phyloP scores from a whole-genome alignment of 2,888 invertebrate species.

The Microplitis manilae region DNA sequence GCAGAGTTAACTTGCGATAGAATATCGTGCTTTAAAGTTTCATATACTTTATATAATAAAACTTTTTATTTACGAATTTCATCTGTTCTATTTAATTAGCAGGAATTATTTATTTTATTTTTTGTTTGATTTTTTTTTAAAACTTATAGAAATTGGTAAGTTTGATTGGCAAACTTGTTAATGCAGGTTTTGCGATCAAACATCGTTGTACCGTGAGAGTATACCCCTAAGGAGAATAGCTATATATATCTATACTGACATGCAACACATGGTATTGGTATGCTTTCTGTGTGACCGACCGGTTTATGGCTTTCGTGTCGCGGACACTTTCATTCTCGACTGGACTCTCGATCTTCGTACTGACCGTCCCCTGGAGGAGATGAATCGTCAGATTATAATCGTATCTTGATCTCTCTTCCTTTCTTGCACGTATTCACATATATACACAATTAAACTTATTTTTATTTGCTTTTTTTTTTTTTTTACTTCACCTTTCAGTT shows the following conservation, averaged over 20 bases:
- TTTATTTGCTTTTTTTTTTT: neutral
- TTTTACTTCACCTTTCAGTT: slow-evolving; percentile 5
- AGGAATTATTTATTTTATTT: slow-evolving; percentile 4
- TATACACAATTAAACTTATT: neutral
- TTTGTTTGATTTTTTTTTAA: neutral
- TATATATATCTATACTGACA: neutral
- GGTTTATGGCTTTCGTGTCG: slow-evolving; percentile 38
- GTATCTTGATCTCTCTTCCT: slow-evolving; percentile 26
- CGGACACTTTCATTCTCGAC: slow-evolving; percentile 43
- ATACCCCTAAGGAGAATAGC: neutral
- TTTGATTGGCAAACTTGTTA: slow-evolving; percentile 3
- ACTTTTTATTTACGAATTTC: too few species aligned
- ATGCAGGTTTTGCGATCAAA: slow-evolving; percentile 14
- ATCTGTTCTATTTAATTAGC: neutral
- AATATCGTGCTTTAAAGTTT: too few species aligned
- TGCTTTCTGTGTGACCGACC: slow-evolving; percentile 30
- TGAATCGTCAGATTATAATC: slow-evolving; percentile 37
- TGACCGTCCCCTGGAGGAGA: slow-evolving; percentile 13
- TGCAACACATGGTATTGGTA: neutral
- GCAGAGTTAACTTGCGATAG: too few species aligned
- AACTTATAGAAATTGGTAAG: neutral
- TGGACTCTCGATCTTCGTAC: slow-evolving; percentile 21
- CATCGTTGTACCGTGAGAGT: slow-evolving; percentile 2
- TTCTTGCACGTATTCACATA: slow-evolving; percentile 3
- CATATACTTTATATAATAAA: too few species aligned